Conservation (phyloP, 2,888 invertebrate genomes). For the Caenorhabditis sp. region DNA sequence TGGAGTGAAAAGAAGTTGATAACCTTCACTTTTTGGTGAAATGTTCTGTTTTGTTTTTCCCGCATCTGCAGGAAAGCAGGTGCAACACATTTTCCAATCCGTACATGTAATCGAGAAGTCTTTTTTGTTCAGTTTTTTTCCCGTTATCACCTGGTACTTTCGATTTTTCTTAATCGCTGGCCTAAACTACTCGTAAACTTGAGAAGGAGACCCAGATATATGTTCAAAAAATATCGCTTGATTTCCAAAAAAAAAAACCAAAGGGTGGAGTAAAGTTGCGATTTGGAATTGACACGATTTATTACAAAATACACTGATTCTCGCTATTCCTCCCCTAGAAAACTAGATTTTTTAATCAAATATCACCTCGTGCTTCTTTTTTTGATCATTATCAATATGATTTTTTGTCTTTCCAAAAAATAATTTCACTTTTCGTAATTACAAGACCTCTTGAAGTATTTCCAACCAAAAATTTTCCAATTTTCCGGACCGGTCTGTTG, state of each 20-base stretch:
- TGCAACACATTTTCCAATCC: no score
- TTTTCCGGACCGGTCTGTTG: not conserved
- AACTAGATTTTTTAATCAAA: not conserved
- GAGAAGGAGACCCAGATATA: not conserved
- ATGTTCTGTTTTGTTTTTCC: no score
- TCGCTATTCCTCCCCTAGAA: not conserved
- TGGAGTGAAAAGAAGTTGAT: no score
- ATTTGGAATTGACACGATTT: slow-evolving; percentile 9
- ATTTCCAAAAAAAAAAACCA: not conserved
- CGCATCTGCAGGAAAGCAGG: no score
- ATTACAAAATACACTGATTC: slow-evolving; percentile 4
- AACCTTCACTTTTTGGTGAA: no score
- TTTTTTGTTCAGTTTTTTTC: not conserved
- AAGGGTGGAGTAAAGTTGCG: slow-evolving; percentile 5
- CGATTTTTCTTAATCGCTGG: not conserved
- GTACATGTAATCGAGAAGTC: not conserved
- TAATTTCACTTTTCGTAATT: not conserved
- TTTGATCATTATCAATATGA: not conserved
- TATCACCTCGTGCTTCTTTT: not conserved
- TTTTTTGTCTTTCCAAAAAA: not conserved
- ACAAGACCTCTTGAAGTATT: not conserved
- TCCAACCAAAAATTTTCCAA: not conserved
- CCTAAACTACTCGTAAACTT: not conserved
- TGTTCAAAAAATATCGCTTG: no score
- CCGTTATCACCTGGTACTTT: slow-evolving; percentile 1